A percentile compares a stretch with the other conserved stretches of the same genome.
These are phyloP conservation scores for Mesembrinibis cayennensis DNA, from an alignment of 2,113 vertebrate species.

Conservation along the genomic window DNA sequence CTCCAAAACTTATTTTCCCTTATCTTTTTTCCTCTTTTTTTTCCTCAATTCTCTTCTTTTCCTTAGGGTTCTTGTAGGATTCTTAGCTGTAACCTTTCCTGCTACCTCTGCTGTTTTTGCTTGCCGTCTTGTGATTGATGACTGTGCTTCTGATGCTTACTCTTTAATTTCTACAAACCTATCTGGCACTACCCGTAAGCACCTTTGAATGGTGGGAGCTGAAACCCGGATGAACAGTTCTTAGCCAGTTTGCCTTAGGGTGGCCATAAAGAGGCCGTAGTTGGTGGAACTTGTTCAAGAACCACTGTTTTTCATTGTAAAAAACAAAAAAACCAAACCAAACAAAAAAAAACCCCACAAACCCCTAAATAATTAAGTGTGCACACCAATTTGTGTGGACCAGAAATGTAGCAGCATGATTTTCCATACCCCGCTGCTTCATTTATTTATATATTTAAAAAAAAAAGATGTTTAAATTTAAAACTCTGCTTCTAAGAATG, in stretches of 20 bases:
- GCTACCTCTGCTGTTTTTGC: background rate
- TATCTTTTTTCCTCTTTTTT: background rate
- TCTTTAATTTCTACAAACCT: background rate
- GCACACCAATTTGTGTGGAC: background rate
- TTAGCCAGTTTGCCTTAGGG: background rate
- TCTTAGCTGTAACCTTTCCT: background rate
- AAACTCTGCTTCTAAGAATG: background rate
- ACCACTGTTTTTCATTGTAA: background rate
- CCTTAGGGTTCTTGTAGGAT: background rate
- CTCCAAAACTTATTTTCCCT: background rate
- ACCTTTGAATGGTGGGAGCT: background rate
- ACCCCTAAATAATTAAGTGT: background rate
- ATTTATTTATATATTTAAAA: background rate
- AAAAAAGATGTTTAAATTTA: background rate
- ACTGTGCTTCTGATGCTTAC: background rate
- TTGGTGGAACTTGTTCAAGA: background rate
- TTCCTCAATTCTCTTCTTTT: background rate
- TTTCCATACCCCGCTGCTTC: background rate
- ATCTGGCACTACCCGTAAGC: background rate
- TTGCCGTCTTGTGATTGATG: background rate
- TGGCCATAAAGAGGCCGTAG: background rate
- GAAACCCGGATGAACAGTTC: background rate
- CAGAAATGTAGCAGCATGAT: background rate
- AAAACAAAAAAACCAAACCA: background rate
- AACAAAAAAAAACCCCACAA: background rate